Conservation (phyloP, 2,888 invertebrate genomes). For the Cephus sareptanus region DNA sequence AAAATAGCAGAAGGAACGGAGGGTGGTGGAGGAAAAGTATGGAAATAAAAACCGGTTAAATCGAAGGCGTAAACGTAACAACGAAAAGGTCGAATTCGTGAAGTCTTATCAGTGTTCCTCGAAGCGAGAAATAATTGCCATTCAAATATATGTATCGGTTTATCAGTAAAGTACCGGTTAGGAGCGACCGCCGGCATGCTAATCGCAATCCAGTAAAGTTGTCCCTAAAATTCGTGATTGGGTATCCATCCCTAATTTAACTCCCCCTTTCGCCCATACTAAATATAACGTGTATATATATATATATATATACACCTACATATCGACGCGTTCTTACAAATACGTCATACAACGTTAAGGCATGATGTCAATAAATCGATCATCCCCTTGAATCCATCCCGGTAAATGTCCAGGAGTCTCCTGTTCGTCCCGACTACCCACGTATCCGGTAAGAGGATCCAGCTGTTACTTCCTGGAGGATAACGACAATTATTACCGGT, state of each 20-base stretch:
- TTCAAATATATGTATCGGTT: slow-evolving; percentile 49
- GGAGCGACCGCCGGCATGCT: slow-evolving; percentile 34
- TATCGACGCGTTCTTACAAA: too few relatives aligned
- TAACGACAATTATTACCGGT: neutral
- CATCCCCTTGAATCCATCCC: neutral
- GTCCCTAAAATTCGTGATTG: neutral
- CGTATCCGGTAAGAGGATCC: neutral
- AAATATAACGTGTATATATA: neutral
- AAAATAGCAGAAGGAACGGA: too few relatives aligned
- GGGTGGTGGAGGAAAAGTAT: accelerated
- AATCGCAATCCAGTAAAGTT: slow-evolving; percentile 29
- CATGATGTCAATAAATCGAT: neutral
- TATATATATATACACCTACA: too few relatives aligned
- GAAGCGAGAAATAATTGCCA: slow-evolving; percentile 45
- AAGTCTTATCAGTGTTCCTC: slow-evolving; percentile 36
- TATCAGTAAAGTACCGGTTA: slow-evolving; percentile 32
- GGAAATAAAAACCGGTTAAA: neutral
- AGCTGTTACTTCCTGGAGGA: neutral
- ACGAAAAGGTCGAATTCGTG: neutral
- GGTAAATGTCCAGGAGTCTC: neutral
- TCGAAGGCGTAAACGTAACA: too few relatives aligned
- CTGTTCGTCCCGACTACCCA: neutral
- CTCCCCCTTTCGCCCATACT: neutral
- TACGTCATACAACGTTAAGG: too few relatives aligned
- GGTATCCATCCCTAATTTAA: neutral